Conservation (phyloP, 2,797 vertebrate genomes). For the Natrix natrix region DNA sequence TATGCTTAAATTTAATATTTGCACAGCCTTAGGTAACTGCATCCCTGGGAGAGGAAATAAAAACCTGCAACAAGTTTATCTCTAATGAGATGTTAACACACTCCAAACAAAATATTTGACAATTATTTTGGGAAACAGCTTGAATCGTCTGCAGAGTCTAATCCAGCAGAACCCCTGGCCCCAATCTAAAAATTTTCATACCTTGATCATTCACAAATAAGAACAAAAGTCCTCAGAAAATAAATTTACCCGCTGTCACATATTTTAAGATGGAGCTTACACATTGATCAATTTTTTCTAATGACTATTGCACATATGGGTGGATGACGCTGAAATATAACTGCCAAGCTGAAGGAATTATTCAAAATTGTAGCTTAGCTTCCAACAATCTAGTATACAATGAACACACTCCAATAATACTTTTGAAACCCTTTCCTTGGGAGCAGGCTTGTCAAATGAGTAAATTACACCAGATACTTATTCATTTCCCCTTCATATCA, state of each 20-base stretch:
- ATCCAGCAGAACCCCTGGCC: neutral
- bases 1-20: neutral
- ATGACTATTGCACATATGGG: neutral
- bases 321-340: neutral
- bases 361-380: neutral
- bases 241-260: neutral
- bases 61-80: neutral
- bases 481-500: neutral
- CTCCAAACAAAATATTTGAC: neutral
- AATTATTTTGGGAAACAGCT: neutral
- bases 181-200: neutral
- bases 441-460: neutral
- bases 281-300: neutral
- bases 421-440: constrained; percentile 10
- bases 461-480: neutral
- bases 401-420: neutral
- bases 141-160: neutral
- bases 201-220: neutral
- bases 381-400: neutral
- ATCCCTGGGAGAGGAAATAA: neutral
- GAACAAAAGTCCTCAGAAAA: neutral
- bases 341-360: neutral
- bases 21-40: neutral
- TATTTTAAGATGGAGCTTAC: neutral
- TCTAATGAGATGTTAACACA: neutral